Evolutionary conservation across 2,113 vertebrate species (phyloP), one percentile per base, ranked within the genome.

Genomic region (Peromyscus polionotus): DNA sequence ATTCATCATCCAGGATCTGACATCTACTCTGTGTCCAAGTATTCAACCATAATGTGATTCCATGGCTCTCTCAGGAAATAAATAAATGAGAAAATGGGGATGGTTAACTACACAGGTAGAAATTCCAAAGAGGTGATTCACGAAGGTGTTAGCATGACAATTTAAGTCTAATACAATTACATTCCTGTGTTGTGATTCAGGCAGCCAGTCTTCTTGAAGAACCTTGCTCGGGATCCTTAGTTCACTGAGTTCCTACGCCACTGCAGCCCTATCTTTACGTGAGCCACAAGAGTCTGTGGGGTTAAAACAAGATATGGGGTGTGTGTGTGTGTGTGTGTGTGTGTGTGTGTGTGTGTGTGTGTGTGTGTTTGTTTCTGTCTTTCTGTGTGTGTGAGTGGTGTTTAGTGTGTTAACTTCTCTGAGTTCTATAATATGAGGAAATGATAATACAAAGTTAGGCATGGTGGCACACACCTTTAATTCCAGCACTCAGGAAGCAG

Each of bases 1-100:
- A 97, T 96, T 97, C 79, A 96, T 98, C 95, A 94, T 75, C 89
- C 57, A 79, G 36, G 4, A 94, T 95, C 90, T 96, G 86, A 93
- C 73, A 96, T 72, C 81, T 28, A 91, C 39, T 88, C 84, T 76
- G 42, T 65, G 91, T 94, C 81, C 57, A 92, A 88, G 68, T 90
- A 36, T 81, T 96, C 92, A 96, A 85, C 80, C 31, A 83, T 26
- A 76, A 22, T 81, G 65, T 95, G 36, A 48, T 63, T 95, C 81
- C 36, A 7, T 48, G 26, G 61, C 45, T 86, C 45, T 91, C 70
- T 95, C 85, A 57, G 85, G 95, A 90, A 88, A 95, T 77, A 86
- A 51, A 87, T 68, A 87, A 68, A 95, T 65, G n/a, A 96, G 48
- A 91, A 92, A 92, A 84, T 39, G 28, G 36, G 31, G 36, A 91